A percentile compares a stretch with the other conserved stretches of the same genome.
phyloP scores from a whole-genome alignment of 2,113 vertebrate species.

The Pelecanus crispus region DNA sequence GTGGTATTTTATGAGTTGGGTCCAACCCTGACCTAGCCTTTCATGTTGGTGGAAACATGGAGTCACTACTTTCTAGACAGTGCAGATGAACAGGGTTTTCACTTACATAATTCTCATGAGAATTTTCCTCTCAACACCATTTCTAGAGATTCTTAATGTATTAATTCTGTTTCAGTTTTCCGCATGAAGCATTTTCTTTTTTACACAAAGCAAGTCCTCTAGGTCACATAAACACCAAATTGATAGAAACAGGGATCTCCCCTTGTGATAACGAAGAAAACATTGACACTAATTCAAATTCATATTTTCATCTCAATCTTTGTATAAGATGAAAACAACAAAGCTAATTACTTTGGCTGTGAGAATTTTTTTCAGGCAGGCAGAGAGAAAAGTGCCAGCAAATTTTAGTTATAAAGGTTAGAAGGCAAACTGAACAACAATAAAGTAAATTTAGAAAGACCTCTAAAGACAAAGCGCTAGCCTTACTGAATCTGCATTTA shows the following conservation, averaged over 20 bases:
- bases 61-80: background rate
- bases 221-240: background rate
- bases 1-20: background rate
- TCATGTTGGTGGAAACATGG: background rate
- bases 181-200: background rate
- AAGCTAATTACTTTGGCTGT: background rate
- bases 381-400: background rate
- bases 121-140: background rate
- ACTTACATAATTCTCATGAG: background rate
- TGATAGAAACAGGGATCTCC: background rate
- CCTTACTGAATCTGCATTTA: slow-evolving; percentile 11
- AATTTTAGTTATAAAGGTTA: slow-evolving; percentile 7
- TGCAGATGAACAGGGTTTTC: background rate
- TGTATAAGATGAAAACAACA: slow-evolving; percentile 7
- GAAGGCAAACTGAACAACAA: background rate
- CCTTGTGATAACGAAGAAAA: slow-evolving; percentile 1
- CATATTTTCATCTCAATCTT: background rate
- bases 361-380: background rate
- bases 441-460: slow-evolving; percentile 15
- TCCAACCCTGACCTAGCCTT: background rate
- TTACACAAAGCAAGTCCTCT: background rate
- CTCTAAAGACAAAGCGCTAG: background rate
- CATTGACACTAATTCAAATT: background rate
- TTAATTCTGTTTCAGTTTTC: background rate
- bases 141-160: background rate